These are phyloP conservation scores for Alca torda DNA, from an alignment of 2,797 vertebrate species.

Conservation along the genomic window DNA sequence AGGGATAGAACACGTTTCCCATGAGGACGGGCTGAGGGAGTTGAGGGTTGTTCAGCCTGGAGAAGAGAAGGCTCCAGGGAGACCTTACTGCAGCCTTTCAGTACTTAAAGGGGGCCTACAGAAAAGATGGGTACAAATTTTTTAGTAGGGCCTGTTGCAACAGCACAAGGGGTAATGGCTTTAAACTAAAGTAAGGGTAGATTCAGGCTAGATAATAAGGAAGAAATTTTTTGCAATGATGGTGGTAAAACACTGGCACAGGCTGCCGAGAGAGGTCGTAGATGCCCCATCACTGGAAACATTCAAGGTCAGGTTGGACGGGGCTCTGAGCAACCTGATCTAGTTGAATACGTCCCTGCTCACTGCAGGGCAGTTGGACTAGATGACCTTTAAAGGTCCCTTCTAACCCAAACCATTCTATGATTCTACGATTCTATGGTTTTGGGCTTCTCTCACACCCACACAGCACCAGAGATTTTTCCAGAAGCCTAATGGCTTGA, in stretches of 20 bases:
- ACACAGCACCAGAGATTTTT: background rate
- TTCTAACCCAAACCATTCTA: background rate
- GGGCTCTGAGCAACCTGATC: background rate
- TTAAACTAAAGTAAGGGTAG: background rate
- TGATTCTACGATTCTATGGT: background rate
- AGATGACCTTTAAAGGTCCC: background rate
- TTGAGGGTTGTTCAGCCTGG: background rate
- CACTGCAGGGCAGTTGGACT: background rate
- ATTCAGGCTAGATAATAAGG: background rate
- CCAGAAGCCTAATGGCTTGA: background rate
- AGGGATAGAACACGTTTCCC: background rate
- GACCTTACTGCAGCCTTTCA: background rate
- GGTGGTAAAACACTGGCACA: background rate
- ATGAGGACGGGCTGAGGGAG: background rate
- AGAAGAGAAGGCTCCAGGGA: background rate
- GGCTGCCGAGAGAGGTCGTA: background rate
- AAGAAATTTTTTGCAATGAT: background rate
- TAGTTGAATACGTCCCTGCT: background rate
- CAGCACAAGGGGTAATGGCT: background rate
- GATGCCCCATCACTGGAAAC: background rate
- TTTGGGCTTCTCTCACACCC: background rate
- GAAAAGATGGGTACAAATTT: background rate
- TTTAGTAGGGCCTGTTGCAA: background rate
- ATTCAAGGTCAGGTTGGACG: background rate
- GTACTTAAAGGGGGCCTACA: background rate